Evolutionary conservation across 2,797 vertebrate genomes (phyloP), one percentile per base, ranked within the genome.

Genomic region (Myotis daubentonii): DNA sequence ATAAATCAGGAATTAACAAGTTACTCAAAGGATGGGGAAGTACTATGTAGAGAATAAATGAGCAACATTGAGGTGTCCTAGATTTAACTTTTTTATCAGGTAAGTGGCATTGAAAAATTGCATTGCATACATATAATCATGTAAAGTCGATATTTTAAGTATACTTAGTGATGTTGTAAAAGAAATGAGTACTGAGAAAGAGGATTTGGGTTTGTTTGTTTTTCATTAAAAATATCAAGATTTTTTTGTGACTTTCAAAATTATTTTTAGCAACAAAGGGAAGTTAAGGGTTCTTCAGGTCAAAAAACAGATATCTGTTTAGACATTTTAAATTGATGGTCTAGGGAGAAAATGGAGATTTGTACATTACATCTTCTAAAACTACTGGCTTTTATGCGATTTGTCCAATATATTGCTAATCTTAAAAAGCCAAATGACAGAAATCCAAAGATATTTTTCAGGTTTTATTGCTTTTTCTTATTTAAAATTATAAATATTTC

Each of bases 1-100:
- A 87, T 68, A 70, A 96, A 93, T 93, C 93, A 60, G 51, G 92
- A 94, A 60, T 84, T 84, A 92, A 65, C n/a, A 92, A 5, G 83
- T 87, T 84, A 62, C 60, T 74, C 15, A 91, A 75, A 70, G 22
- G 9, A 68, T 36, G 47, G 12, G 57, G 33, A 80, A 66, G 65
- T 92, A 49, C 49, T 72, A 78, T 92, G 91, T 44, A 91, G 83
- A 94, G 70, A 71, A 55, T 68, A 55, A 91, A 41, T 16, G 71
- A 84, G 68, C 53, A 87, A n/a, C 55, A 72, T 83, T 87, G n/a
- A 78, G 49, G 6, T 78, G 5, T 9, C 93, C 20, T 51, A 36
- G 22, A 60, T 38, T 62, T 47, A 25, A 44, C 72, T 22, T 80
- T 55, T 88, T 89, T 68, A 36, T 78, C 86, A 55, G n/a, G 17